Conservation (phyloP, 2,113 vertebrate species). For the Ceyx melanurus region DNA sequence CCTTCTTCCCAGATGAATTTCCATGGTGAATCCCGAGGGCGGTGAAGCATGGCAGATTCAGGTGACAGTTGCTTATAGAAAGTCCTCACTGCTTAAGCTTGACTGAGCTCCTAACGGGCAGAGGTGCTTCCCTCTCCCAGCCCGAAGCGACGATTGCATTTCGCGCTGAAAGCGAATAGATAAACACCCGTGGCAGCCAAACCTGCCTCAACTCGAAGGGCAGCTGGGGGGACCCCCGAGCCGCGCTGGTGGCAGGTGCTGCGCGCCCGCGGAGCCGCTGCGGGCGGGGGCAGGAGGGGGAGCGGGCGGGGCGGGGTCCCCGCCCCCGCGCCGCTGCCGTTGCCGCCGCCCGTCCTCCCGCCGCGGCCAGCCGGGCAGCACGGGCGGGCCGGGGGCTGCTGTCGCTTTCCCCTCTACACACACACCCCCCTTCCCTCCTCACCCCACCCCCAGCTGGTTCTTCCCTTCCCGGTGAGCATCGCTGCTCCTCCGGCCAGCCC, state of each 20-base stretch:
- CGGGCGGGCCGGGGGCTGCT: neutral
- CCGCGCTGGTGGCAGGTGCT: neutral
- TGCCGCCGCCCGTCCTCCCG: neutral
- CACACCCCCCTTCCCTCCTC: neutral
- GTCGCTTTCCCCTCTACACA: neutral
- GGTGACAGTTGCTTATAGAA: neutral
- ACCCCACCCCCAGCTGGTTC: neutral
- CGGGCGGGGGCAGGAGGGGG: neutral
- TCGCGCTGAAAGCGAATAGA: no score
- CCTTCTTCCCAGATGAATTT: neutral
- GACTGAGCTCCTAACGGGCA: no score
- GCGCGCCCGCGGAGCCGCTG: neutral
- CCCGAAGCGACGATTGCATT: rapidly evolving
- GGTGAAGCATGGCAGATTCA: rapidly evolving
- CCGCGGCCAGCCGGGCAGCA: no score
- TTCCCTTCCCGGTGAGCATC: neutral
- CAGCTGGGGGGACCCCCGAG: neutral
- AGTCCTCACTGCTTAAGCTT: rapidly evolving
- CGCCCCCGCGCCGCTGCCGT: neutral
- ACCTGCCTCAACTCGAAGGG: neutral
- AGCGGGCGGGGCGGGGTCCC: slow-evolving; percentile 11
- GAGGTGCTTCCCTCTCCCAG: neutral
- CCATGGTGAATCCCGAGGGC: neutral
- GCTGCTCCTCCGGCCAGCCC: neutral
- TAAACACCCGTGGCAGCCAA: rapidly evolving